A percentile compares a stretch with the other conserved stretches of the same genome.
These are phyloP conservation scores for Andrena marginata DNA, from an alignment of 2,888 invertebrate genomes.

Conservation along the genomic window DNA sequence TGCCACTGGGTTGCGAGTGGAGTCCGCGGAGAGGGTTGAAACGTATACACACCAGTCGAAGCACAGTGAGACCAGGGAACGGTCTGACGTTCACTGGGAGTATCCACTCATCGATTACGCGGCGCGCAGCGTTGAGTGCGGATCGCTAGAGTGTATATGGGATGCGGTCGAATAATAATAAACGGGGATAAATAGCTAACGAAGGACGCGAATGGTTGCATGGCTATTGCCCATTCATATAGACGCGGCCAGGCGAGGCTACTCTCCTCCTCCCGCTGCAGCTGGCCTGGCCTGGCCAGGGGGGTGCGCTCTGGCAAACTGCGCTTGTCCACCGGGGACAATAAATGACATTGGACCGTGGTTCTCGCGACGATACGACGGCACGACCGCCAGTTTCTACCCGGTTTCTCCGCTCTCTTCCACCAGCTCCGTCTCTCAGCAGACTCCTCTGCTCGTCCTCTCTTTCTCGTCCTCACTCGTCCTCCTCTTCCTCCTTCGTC, in stretches of 20 bases:
- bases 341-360: slow-evolving; percentile 77
- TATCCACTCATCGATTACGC: slow-evolving; percentile 68
- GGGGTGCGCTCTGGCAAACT: slow-evolving; percentile 67
- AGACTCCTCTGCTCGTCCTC: slow-evolving; percentile 49
- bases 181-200: slow-evolving; percentile 75
- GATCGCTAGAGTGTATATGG: slow-evolving; percentile 47
- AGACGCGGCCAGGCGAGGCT: slow-evolving; percentile 34
- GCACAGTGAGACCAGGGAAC: slow-evolving; percentile 28
- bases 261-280: background rate
- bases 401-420: slow-evolving; percentile 64
- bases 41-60: slow-evolving; percentile 25
- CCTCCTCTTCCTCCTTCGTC: slow-evolving; percentile 63
- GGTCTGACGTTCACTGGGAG: slow-evolving; percentile 54
- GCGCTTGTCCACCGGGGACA: slow-evolving; percentile 72
- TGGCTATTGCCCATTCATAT: slow-evolving; percentile 77
- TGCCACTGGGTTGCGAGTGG: background rate
- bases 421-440: slow-evolving; percentile 17
- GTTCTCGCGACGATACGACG: slow-evolving; percentile 73
- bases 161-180: slow-evolving; percentile 72
- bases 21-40: background rate
- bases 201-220: slow-evolving; percentile 74
- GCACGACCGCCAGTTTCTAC: slow-evolving; percentile 74
- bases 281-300: slow-evolving; percentile 32
- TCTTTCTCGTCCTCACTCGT: slow-evolving; percentile 43
- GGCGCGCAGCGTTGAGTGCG: slow-evolving; percentile 54